Evolutionary conservation across 2,113 vertebrate species (phyloP).

Genomic region (Mormoops blainvillei): DNA sequence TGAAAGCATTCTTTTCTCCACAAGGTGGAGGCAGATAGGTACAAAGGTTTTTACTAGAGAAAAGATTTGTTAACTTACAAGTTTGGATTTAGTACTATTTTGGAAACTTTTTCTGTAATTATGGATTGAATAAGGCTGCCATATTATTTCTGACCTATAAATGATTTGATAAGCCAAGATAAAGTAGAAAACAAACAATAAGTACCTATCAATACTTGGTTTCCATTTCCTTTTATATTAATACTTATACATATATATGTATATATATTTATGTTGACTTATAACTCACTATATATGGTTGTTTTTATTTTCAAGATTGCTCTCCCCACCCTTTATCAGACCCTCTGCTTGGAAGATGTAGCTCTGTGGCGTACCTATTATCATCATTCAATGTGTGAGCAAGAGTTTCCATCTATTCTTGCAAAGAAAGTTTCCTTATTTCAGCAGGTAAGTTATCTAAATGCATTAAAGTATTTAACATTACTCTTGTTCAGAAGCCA

Average conservation of each 20-base stretch:
- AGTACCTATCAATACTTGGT: neutral
- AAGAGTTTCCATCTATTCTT: constrained; percentile 89
- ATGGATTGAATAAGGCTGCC: neutral
- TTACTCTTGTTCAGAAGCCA: neutral
- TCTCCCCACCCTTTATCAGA: constrained; percentile 90
- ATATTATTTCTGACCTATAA: neutral
- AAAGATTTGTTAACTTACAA: neutral
- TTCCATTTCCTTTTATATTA: neutral
- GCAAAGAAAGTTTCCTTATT: constrained; percentile 90
- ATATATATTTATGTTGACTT: neutral
- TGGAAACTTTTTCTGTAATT: neutral
- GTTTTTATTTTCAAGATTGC: constrained; percentile 81
- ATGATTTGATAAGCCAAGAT: neutral
- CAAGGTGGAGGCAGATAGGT: neutral
- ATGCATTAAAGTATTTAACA: neutral
- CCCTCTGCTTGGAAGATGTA: constrained; percentile 88
- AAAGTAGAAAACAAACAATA: neutral
- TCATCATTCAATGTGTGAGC: constrained; percentile 91
- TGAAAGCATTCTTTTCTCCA: neutral
- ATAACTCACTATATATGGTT: neutral
- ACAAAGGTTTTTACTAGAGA: neutral
- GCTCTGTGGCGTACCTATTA: constrained; percentile 91
- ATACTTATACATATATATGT: neutral
- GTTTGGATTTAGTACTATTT: neutral
- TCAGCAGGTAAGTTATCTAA: constrained; percentile 88